Percentiles rank a stretch among this genome's conserved stretches.
Conservation (phyloP, 2,113 vertebrate genomes). For the Cololabis saira region DNA sequence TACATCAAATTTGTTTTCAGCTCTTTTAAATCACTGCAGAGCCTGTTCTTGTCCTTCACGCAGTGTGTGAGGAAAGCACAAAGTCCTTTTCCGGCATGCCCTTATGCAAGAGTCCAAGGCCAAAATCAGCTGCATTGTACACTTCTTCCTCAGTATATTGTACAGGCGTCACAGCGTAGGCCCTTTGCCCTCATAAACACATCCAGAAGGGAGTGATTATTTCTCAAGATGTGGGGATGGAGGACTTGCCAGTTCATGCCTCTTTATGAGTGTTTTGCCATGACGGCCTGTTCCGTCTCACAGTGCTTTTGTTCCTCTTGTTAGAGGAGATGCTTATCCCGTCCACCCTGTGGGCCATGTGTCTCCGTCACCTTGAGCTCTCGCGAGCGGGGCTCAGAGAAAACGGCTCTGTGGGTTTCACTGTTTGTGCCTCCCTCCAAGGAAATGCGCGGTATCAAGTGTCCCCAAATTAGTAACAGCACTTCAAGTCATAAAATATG, state of each 20-base stretch:
- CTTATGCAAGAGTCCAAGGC: slow-evolving; percentile 40
- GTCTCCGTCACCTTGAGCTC: slow-evolving; percentile 69
- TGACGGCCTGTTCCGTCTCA: slow-evolving; percentile 58
- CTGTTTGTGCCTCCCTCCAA: slow-evolving; percentile 52
- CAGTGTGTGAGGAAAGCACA: slow-evolving; percentile 8
- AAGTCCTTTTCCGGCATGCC: slow-evolving; percentile 30
- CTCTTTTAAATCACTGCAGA: slow-evolving; percentile 22
- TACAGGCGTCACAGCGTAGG: slow-evolving; percentile 59
- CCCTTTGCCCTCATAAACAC: slow-evolving; percentile 76
- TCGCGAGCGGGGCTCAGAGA: slow-evolving; percentile 10
- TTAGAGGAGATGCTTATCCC: slow-evolving; percentile 60
- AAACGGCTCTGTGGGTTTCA: slow-evolving; percentile 41
- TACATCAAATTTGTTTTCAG: slow-evolving; percentile 17
- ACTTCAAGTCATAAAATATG: slow-evolving; percentile 63
- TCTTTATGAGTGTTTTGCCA: slow-evolving; percentile 77
- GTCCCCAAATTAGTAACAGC: slow-evolving; percentile 75
- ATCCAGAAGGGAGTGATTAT: slow-evolving; percentile 81
- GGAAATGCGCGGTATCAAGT: slow-evolving; percentile 65
- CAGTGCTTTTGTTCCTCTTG: slow-evolving; percentile 66
- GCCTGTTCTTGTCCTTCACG: slow-evolving; percentile 7
- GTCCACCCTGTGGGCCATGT: slow-evolving; percentile 42
- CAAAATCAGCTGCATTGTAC: slow-evolving; percentile 55
- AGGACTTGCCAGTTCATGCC: slow-evolving; percentile 76
- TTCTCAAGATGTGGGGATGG: slow-evolving; percentile 77
- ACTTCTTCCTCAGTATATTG: slow-evolving; percentile 52